Base-by-base conservation (phyloP, 2,797 vertebrate species). In the Propithecus deckenii region DNA sequence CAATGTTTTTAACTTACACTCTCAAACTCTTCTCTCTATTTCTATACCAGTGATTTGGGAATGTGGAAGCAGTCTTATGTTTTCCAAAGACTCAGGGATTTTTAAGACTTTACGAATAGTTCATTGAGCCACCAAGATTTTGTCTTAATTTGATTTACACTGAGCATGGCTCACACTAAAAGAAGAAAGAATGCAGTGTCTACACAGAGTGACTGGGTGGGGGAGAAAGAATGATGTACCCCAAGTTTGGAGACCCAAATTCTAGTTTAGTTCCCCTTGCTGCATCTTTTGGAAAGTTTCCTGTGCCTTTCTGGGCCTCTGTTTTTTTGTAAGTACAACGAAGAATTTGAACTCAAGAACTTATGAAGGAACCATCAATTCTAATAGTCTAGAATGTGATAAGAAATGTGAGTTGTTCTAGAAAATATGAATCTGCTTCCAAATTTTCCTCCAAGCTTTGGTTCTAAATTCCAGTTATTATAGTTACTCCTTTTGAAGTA, bases 1-100 rank as follows among this genome's bases (percentile, higher is more conserved):
- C 7, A 20, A 4, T 79, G 63, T 94, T 97, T 96, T 78, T 35
- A 92, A 92, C 48, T 74, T 83, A 50, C 20, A 10, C 85, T 61
- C 74, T 91, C 18, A 84, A 83, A 71, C 35, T 30, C 12, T 86
- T 38, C 25, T 86, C 46, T n/a, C 17, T 22, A n/a, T 78, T 87
- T 94, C 35, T 86, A 90, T 59, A 74, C 32, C 15, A 32, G 78
- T 79, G 65, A 76, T 89, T 87, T 87, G 59, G 55, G 79, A 86
- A 83, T n/a, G 7, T 61, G 12, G 67, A 80, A 35, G 30, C 23
- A 78, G n/a, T 91, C 35, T 69, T 79, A 38, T 75, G 43, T 88
- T 95, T 96, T 76, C 57, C 79, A 84, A 96, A 88, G 50, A 94
- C 11, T 1, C 71, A 22, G 30, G 5, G 7, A 74, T 55, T 81